phyloP scores from a whole-genome alignment of 2,113 vertebrate species.

The Mungos mungo region DNA sequence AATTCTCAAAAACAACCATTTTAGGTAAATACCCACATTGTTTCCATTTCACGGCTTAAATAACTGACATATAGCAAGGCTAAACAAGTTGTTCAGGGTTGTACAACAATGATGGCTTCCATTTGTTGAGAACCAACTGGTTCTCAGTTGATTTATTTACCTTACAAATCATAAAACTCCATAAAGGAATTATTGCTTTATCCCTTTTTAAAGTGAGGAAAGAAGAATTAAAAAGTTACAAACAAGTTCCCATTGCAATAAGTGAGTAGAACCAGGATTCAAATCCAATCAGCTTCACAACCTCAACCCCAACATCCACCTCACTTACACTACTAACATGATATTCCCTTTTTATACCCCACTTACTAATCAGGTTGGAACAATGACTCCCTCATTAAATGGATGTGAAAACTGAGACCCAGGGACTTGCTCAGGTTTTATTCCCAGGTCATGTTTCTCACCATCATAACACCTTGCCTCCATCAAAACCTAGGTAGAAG shows the following conservation, averaged over 20 bases:
- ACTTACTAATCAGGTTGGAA: neutral
- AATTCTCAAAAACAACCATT: neutral
- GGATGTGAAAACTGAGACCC: neutral
- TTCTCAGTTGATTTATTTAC: neutral
- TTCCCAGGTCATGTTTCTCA: neutral
- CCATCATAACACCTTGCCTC: neutral
- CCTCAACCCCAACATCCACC: neutral
- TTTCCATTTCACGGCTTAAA: neutral
- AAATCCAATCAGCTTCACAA: neutral
- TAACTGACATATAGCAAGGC: neutral
- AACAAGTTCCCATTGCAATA: neutral
- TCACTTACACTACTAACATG: neutral
- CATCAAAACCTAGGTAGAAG: neutral
- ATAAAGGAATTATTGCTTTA: neutral
- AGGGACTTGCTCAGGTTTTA: neutral
- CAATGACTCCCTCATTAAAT: neutral
- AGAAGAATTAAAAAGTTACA: neutral
- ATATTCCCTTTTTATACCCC: neutral
- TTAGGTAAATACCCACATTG: neutral
- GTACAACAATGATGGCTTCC: neutral
- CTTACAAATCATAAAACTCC: neutral
- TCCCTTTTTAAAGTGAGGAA: neutral
- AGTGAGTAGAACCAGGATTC: neutral
- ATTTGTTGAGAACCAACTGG: neutral
- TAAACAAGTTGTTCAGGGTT: neutral